Evolutionary conservation across 1,140 invertebrate species (phyloP), one percentile per base, ranked within the genome.

Genomic region (Zaprionus lachaisei): DNA sequence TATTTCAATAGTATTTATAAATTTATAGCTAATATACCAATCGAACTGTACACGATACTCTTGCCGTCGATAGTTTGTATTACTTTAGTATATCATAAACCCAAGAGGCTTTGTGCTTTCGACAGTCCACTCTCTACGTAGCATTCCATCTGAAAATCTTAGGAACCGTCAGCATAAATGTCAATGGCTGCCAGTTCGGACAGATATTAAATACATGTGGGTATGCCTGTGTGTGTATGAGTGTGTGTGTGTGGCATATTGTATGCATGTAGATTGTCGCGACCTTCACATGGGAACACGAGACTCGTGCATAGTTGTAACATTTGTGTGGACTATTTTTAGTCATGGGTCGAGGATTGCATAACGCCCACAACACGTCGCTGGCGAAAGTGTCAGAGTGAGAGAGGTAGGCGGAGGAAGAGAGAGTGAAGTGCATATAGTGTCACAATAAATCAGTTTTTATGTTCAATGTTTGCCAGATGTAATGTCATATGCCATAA

Each of bases 361-460:
- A 47, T 56, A 41, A 66, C 51, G 51, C 54, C 61, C 61, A 15
- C 65, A 20, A 44, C 34, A 44, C n/a, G n/a, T 41, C 38, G 38
- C 4, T n/a, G 17, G 4, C 47, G 11, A 24, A 24, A 51, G 47
- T 17, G 41, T 5, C 12, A n/a, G 1, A 47, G n/a, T 15, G 15
- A 17, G n/a, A 17, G 41, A 9, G 41, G 12, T 14, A 44, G n/a
- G 4, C n/a, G n/a, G 41, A 47, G n/a, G n/a, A 17, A 9, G 26
- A 3, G 51, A 24, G 15, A 14, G n/a, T 15, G 28, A 47, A 41
- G 41, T 69, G 66, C 72, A 70, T 51, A 44, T 54, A 62, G 64
- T 75, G 41, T 70, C 44, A 64, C 47, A 75, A 75, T 75, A 75
- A 71, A 75, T 75, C 72, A 75, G 60, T 54, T 71, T 75, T 75